A percentile compares a stretch with the other conserved stretches of the same genome.
These are phyloP conservation scores for Crotalus adamanteus DNA, from an alignment of 2,797 vertebrate species.

Conservation along the genomic window DNA sequence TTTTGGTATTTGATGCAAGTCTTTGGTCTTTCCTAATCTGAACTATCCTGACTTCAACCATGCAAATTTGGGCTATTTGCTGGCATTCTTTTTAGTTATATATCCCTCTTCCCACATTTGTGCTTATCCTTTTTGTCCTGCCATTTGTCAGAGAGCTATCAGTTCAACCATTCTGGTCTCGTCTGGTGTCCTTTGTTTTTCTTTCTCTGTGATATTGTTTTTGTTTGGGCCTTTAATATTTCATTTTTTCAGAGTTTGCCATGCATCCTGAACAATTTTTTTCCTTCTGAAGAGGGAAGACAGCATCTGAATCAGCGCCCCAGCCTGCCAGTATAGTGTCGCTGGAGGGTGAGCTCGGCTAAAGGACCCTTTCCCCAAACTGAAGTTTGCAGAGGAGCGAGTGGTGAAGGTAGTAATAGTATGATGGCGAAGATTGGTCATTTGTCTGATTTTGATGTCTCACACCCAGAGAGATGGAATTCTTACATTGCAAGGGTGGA, in stretches of 20 bases:
- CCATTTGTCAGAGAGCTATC: background rate
- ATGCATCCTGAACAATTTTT: background rate
- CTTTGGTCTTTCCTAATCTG: background rate
- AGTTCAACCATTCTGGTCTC: background rate
- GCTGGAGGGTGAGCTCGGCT: too few relatives aligned
- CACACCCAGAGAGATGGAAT: too few relatives aligned
- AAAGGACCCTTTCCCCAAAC: too few relatives aligned
- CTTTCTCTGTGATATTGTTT: background rate
- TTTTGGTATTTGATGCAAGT: background rate
- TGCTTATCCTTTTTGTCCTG: background rate
- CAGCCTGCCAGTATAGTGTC: too few relatives aligned
- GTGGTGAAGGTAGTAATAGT: too few relatives aligned
- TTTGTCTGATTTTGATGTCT: too few relatives aligned
- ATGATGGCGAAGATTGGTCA: too few relatives aligned
- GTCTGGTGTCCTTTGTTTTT: background rate
- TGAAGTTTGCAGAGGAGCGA: too few relatives aligned
- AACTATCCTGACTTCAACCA: background rate
- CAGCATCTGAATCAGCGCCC: too few relatives aligned
- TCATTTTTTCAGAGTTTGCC: background rate
- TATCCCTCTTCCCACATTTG: background rate
- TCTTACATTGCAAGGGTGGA: too few relatives aligned
- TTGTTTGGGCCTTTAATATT: background rate
- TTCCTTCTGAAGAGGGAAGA: too few relatives aligned
- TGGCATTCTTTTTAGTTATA: background rate
- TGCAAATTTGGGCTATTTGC: background rate